Evolutionary conservation across 2,113 vertebrate genomes (phyloP).

Genomic region (Hippolais icterina): DNA sequence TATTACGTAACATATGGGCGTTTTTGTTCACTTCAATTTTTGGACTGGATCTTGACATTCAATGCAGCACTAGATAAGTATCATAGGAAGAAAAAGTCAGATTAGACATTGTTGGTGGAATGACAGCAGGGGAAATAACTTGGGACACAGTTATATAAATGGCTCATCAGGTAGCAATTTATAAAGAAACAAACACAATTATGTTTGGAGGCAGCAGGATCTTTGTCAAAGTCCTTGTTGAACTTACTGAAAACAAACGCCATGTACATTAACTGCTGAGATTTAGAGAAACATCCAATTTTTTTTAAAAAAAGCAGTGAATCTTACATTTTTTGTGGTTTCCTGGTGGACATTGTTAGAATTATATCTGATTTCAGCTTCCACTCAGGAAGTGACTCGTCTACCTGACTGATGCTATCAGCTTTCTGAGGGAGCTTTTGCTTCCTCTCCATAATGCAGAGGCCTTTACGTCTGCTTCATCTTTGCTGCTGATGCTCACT

Average conservation of each 20-base stretch:
- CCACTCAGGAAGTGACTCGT: slow-evolving; percentile 8
- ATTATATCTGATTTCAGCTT: slow-evolving; percentile 45
- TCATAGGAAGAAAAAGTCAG: slow-evolving; percentile 35
- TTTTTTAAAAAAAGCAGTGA: neutral
- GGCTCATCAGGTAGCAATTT: neutral
- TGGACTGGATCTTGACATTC: neutral
- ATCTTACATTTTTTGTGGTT: slow-evolving; percentile 14
- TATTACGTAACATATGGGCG: rapidly evolving
- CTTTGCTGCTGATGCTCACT: neutral
- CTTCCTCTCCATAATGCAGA: neutral
- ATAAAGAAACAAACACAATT: neutral
- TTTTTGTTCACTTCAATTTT: neutral
- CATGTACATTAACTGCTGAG: neutral
- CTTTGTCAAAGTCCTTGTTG: neutral
- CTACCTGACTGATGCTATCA: neutral
- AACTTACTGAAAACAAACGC: neutral
- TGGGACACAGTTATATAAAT: neutral
- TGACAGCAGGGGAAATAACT: slow-evolving; percentile 29
- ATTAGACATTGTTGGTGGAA: slow-evolving; percentile 19
- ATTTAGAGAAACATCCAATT: neutral
- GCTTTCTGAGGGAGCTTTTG: neutral
- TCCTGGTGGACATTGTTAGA: slow-evolving; percentile 24
- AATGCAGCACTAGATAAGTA: neutral
- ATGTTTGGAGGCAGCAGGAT: slow-evolving; percentile 7
- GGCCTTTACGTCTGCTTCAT: neutral